A percentile compares a stretch with the other conserved stretches of the same genome.
phyloP scores from a whole-genome alignment of 2,797 vertebrate species.

The Pyrocephalus nanus region DNA sequence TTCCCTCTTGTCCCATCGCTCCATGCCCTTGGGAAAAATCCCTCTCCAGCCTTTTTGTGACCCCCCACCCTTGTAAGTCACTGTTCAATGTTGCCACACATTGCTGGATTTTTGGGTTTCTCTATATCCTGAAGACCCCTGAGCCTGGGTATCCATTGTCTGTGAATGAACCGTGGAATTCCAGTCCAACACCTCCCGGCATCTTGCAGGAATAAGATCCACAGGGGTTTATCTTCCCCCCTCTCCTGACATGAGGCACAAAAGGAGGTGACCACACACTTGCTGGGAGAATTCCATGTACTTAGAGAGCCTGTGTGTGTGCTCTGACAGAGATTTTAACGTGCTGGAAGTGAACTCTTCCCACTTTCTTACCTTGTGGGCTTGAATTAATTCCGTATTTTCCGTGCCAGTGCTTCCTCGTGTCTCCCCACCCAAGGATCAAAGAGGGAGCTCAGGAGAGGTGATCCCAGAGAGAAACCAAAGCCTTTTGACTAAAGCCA shows the following conservation, averaged over 20 bases:
- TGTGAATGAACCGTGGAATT: not conserved
- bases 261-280: not conserved
- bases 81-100: not conserved
- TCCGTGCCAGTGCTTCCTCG: not conserved
- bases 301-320: not conserved
- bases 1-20: not conserved
- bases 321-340: not conserved
- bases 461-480: not conserved
- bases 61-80: not conserved
- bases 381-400: not conserved
- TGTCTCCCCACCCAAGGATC: not conserved
- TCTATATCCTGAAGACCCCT: not conserved
- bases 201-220: not conserved
- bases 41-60: not conserved
- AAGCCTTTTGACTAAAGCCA: conserved; percentile 1
- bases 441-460: not conserved
- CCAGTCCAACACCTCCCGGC: not conserved
- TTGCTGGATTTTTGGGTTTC: not conserved
- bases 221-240: not conserved
- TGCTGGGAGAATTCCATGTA: not conserved
- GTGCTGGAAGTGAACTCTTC: not conserved
- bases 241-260: not conserved
- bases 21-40: not conserved
- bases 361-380: not conserved
- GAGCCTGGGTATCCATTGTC: not conserved